These are phyloP conservation scores for Heteromurus nitidus DNA, from an alignment of 2,888 invertebrate genomes.

Conservation along the genomic window DNA sequence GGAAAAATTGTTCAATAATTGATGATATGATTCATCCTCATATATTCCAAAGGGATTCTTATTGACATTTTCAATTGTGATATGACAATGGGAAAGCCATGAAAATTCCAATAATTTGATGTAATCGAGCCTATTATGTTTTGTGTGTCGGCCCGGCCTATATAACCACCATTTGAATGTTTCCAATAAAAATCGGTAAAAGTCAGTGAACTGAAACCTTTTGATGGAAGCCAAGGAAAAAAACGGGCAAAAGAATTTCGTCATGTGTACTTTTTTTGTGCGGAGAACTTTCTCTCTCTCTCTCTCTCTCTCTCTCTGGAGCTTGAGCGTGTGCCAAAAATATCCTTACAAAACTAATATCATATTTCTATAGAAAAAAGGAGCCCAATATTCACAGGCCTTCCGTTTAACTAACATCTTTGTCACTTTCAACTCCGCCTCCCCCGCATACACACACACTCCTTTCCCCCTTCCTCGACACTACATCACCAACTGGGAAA, in stretches of 20 bases:
- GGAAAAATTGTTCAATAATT: neutral
- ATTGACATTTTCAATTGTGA: conserved; percentile 17
- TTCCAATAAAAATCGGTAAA: conserved; percentile 1
- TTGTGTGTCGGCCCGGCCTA: too few species aligned
- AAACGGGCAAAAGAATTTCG: neutral
- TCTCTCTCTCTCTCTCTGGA: neutral
- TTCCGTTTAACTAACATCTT: conserved; percentile 14
- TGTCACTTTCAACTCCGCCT: neutral
- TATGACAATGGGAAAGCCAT: conserved; percentile 1
- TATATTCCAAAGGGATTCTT: neutral
- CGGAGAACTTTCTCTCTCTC: neutral
- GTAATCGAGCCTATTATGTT: neutral
- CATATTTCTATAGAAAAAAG: conserved; percentile 1
- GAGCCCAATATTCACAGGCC: neutral
- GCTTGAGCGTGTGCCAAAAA: conserved; percentile 5
- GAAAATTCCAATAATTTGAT: conserved; percentile 1
- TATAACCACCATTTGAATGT: conserved; percentile 10
- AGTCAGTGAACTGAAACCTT: too few species aligned
- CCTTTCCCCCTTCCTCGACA: neutral
- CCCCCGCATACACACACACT: neutral
- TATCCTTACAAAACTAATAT: neutral
- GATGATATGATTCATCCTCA: too few species aligned
- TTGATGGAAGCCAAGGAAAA: conserved; percentile 8
- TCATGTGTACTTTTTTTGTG: neutral
- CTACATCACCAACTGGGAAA: neutral